Base-by-base conservation (phyloP, 2,888 invertebrate genomes). In the Yponomeuta evonymella region DNA sequence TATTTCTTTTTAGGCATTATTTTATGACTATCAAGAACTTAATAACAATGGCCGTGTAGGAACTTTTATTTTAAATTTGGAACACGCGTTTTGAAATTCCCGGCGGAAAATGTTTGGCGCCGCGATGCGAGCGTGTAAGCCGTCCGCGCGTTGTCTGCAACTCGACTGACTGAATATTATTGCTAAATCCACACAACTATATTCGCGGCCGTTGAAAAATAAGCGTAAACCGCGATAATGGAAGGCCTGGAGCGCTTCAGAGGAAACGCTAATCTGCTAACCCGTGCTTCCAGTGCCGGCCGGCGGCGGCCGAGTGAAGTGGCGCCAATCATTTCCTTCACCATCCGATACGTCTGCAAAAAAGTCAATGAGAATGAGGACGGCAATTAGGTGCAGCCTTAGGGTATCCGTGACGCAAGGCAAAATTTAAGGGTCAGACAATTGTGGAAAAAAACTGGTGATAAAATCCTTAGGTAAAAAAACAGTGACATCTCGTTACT, bases 1-100 rank as follows among this genome's bases (percentile, higher is more conserved):
- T 23, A 89, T 89, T 91, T 92, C 89, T 89, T 92, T 83, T 91
- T 91, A 86, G 91, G 91, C 91, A 91, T 90, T 65, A 80, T 81
- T 58, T 58, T 58, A 3, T 81, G 79, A 70, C 72, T 73, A 72
- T 73, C 66, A 67, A 74, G 51, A 75, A 73, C 74, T 73, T 1
- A 23, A 23, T 23, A 78, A 70, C 67, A 75, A 76, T 75, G 74
- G 75, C 73, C 71, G 73, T 72, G 76, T 79, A 79, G 76, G 75
- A 82, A 79, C 75, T 79, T 76, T 76, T 75, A 77, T 73, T 76
- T 80, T 78, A 73, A 77, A 79, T 75, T 79, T 77, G 73, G 80
- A 83, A 81, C 79, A 79, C 76, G 80, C 75, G 76, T 79, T 84
- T 80, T 87, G 81, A 76, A 88, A 88, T 82, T 83, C 77, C 79